Evolutionary conservation across 1,140 invertebrate genomes (phyloP), one percentile per base, ranked within the genome.

Genomic region (Drosophila bocki): DNA sequence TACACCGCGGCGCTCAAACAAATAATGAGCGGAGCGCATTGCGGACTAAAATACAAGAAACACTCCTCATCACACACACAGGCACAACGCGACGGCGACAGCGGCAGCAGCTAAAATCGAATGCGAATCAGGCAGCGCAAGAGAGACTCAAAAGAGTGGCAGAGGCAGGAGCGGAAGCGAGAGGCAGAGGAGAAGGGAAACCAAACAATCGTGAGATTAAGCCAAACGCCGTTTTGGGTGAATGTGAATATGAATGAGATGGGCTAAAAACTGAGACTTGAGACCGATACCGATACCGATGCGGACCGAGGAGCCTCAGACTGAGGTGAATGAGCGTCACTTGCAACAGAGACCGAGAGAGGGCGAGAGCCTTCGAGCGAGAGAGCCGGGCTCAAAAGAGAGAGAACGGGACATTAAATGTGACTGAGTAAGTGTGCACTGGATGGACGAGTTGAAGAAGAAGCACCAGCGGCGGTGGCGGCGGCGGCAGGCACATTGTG

Each of bases 1-100:
- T 92, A 92, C 91, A 92, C 87, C 91, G 88, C 91, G 91, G 91
- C 91, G 87, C 91, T 92, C 91, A 92, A 92, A 92, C 91, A 92
- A 92, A 92, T 92, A 92, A 92, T 92, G 91, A 92, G 91, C 91
- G 86, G 69, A 91, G 86, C 86, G 85, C 85, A 90, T 86, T 91
- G 79, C 86, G 78, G 87, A 86, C 85, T 91, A 79, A 74, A 90
- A 90, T 86, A 90, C 86, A 82, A 90, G 86, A 85, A 82, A 91
- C 79, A 82, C 86, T 91, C 71, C 86, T 82, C 82, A 77, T 82
- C 82, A 77, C 75, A 91, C 75, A 88, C 77, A 88, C 45, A 47
- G 9, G 56, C 11, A 47, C 39, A 74, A 26, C 39, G 72, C 82
- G 54, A 75, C 78, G 56, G 60, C 64, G 57, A 45, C 81, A 64